These are phyloP conservation scores for Lasius platythorax DNA, from an alignment of 2,888 invertebrate species.

Conservation along the genomic window DNA sequence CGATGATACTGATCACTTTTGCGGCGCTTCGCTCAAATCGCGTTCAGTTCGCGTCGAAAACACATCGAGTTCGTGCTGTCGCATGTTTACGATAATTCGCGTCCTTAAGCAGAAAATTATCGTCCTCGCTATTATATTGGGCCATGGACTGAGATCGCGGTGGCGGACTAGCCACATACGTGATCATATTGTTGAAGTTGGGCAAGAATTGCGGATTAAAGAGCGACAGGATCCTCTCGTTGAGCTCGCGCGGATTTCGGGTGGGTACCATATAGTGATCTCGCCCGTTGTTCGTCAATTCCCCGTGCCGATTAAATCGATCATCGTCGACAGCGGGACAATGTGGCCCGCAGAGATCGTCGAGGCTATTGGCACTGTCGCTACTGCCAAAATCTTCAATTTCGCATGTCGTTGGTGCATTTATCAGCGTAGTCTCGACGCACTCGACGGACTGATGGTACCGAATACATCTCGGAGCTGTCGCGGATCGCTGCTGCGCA, in stretches of 20 bases:
- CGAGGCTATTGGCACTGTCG: constrained; percentile 70
- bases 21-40: constrained; percentile 60
- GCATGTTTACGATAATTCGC: constrained; percentile 68
- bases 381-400: constrained; percentile 66
- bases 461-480: constrained; percentile 48
- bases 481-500: constrained; percentile 13
- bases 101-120: constrained; percentile 67
- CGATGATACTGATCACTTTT: constrained; percentile 65
- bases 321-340: constrained; percentile 15
- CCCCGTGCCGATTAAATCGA: constrained; percentile 44
- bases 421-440: constrained; percentile 67
- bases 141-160: constrained; percentile 71
- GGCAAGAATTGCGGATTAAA: constrained; percentile 84
- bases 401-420: constrained; percentile 53
- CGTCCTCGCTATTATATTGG: constrained; percentile 56
- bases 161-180: constrained; percentile 76
- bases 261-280: constrained; percentile 81
- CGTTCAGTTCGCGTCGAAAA: constrained; percentile 68
- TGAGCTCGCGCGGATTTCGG: constrained; percentile 68
- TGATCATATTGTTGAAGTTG: constrained; percentile 83
- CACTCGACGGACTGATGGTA: constrained; percentile 61
- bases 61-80: constrained; percentile 70
- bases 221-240: constrained; percentile 80
- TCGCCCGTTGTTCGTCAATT: constrained; percentile 33
- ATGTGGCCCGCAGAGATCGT: constrained; percentile 63